A percentile compares a stretch with the other conserved stretches of the same genome.
Evolutionary conservation across 2,113 vertebrate species (phyloP).

Genomic region (Muscicapa adusta): DNA sequence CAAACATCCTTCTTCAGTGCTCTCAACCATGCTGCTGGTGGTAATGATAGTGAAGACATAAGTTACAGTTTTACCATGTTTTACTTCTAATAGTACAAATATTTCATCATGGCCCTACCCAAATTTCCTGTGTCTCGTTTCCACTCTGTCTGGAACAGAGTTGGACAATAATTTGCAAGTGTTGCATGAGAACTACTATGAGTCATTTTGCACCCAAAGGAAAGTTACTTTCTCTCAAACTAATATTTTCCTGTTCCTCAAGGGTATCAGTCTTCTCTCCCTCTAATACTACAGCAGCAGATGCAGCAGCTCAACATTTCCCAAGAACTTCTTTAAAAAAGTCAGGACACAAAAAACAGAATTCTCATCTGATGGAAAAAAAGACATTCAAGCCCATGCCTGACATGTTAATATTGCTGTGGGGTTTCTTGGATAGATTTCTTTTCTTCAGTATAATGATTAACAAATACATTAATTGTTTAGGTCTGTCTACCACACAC

Average conservation of each 20-base stretch:
- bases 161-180: neutral
- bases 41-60: fast-evolving
- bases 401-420: neutral
- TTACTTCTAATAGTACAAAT: neutral
- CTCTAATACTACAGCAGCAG: neutral
- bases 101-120: neutral
- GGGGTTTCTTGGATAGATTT: neutral
- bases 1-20: neutral
- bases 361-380: neutral
- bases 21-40: neutral
- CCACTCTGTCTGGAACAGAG: no score
- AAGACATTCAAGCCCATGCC: neutral
- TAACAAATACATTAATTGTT: neutral
- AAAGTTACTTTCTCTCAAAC: neutral
- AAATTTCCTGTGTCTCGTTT: neutral
- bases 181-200: neutral
- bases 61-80: neutral
- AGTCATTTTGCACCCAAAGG: neutral
- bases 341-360: neutral
- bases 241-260: neutral
- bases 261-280: neutral
- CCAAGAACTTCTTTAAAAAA: neutral
- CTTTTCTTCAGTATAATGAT: neutral
- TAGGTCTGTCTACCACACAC: neutral
- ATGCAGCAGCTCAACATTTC: neutral